Percentiles rank a stretch among this genome's conserved stretches.
These are phyloP conservation scores for Cinara cedri DNA, from an alignment of 2,888 invertebrate genomes.

Conservation along the genomic window DNA sequence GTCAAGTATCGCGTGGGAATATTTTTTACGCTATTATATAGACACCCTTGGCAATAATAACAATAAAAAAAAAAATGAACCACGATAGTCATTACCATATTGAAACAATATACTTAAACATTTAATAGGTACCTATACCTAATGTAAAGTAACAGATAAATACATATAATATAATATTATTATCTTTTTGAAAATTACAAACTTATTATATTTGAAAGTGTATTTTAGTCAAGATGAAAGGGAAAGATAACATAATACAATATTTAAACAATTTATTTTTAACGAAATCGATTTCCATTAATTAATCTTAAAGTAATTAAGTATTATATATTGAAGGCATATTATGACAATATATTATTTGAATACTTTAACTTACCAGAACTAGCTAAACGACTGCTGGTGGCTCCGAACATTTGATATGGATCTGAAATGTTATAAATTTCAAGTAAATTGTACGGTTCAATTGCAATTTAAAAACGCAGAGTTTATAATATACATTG, in stretches of 20 bases:
- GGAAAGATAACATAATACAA: no score
- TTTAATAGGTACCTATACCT: background rate
- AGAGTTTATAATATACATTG: background rate
- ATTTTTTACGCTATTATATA: slow-evolving; percentile 38
- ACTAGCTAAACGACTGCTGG: slow-evolving; percentile 93
- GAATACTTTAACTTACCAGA: slow-evolving; percentile 72
- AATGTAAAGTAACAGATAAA: background rate
- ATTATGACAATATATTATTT: no score
- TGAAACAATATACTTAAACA: background rate
- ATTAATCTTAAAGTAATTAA: no score
- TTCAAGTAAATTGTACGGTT: background rate
- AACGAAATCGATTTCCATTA: no score
- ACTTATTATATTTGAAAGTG: no score
- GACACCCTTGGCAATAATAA: slow-evolving; percentile 24
- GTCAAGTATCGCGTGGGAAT: slow-evolving; percentile 55
- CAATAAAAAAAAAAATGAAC: slow-evolving; percentile 5
- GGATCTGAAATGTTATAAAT: slow-evolving; percentile 74
- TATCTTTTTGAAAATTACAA: no score
- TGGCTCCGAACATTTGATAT: slow-evolving; percentile 97
- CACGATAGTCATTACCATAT: slow-evolving; percentile 43
- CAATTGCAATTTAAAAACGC: background rate
- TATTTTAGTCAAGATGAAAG: no score
- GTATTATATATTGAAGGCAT: no score
- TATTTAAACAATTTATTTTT: no score
- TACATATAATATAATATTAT: no score